Base-by-base conservation (phyloP, 2,113 vertebrate genomes). In the Empidonax traillii region DNA sequence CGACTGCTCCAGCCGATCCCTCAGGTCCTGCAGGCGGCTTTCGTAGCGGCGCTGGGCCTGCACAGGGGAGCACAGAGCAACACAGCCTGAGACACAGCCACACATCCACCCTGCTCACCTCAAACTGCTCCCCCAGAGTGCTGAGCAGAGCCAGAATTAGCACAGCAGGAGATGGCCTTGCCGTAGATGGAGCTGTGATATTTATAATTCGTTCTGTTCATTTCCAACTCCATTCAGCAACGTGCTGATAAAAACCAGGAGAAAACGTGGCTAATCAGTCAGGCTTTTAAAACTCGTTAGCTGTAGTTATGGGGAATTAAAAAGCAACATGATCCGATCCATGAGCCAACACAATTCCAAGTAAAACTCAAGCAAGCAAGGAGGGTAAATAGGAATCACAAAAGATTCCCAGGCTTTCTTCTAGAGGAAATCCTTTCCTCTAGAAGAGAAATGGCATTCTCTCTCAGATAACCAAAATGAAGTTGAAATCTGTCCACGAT, bases 1-100 rank as follows among this genome's bases (percentile, higher is more conserved):
- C 0, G 99, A 99, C 94, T 99, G 99, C 86, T 99, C 99, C 95
- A 99, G 95, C 9, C 99, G 98, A 49, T 99, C 99, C 78, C 98
- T 99, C 74, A 99, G 72, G 69, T 99, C 99, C 90, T 99, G 99
- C 14, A 99, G 95, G 56, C 98, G 98, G 93, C 98, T 99, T 78
- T 99, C 98, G 47, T 98, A 98, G 2, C 98, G 98, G 22, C 97
- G 97, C 86, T 99, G 99, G 5, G 97, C 97, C 99, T 99, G n/a
- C 19, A 44, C 4, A 15, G 41, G 28, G 41, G 51, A 65, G 58
- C 65, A 89, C 5, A 68, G 33, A 84, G 53, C 31, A 35, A 35
- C 35, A n/a, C 24, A 28, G 62, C 43, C 75, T 95, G 87, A 94
- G 33, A 66, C 77, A 31, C 51, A 41, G 77, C 49, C n/a, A 12